These are phyloP conservation scores for Dicrostonyx torquatus DNA, from an alignment of 2,797 vertebrate genomes.

Conservation along the genomic window DNA sequence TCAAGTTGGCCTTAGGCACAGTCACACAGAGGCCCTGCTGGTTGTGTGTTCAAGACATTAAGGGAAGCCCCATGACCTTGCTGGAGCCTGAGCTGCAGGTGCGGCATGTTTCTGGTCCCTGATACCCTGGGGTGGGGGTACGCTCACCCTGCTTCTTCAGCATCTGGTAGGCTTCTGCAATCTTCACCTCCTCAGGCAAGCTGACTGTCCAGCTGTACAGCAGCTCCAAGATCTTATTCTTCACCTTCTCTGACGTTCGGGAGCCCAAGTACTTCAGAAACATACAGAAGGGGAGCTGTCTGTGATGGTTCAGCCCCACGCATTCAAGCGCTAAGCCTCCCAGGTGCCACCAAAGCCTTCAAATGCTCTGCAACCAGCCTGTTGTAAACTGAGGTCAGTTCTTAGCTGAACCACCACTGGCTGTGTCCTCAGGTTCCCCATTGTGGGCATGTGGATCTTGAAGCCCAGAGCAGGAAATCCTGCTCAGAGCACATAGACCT, in stretches of 20 bases:
- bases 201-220: conserved; percentile 95
- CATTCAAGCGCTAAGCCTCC: background rate
- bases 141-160: conserved; percentile 96
- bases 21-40: background rate
- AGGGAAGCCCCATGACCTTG: background rate
- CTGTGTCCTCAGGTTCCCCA: background rate
- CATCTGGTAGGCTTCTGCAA: conserved; percentile 98
- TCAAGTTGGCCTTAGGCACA: background rate
- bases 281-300: background rate
- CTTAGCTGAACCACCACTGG: background rate
- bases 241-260: conserved; percentile 94
- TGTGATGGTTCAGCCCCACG: background rate
- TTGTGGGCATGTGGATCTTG: background rate
- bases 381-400: background rate
- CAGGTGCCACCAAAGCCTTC: background rate
- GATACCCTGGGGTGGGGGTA: fast-evolving
- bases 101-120: background rate
- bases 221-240: conserved; percentile 95
- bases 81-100: background rate
- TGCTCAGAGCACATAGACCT: too few species aligned
- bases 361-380: background rate
- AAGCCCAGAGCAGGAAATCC: background rate
- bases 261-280: conserved; percentile 93
- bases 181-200: conserved; percentile 95
- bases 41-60: background rate